Conservation (phyloP, 2,888 invertebrate species). For the Trimorus sp. region DNA sequence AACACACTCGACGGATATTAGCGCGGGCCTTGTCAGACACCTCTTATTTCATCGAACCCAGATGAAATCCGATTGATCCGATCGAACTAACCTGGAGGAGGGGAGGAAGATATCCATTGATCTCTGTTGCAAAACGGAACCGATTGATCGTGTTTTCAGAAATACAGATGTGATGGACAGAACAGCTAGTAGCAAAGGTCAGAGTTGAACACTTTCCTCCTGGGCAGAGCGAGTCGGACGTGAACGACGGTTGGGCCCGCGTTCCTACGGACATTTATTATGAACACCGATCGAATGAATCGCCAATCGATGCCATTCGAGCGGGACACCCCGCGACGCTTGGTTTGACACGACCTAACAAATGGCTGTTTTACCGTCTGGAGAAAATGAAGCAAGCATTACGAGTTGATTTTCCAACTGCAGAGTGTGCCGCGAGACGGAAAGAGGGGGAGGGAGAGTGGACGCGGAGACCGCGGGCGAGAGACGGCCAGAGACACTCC, state of each 20-base stretch:
- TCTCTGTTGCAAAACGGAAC: conserved; percentile 17
- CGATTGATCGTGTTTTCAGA: conserved; percentile 4
- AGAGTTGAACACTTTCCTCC: conserved; percentile 52
- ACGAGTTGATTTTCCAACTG: conserved; percentile 80
- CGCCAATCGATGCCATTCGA: conserved; percentile 80
- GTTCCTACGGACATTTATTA: conserved; percentile 65
- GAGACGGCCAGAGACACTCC: conserved; percentile 67
- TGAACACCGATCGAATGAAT: conserved; percentile 78
- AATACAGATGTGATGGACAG: conserved; percentile 14
- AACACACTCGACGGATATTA: conserved; percentile 43
- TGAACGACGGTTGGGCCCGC: conserved; percentile 52
- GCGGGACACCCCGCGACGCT: conserved; percentile 78
- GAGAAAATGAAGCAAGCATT: conserved; percentile 82
- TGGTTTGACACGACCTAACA: conserved; percentile 80
- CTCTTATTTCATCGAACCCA: too few species aligned
- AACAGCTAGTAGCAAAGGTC: conserved; percentile 45
- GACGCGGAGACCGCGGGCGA: conserved; percentile 52
- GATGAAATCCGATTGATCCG: too few species aligned
- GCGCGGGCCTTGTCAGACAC: background rate
- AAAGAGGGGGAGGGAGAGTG: conserved; percentile 60
- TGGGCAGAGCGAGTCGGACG: conserved; percentile 49
- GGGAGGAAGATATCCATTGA: conserved; percentile 33
- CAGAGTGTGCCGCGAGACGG: conserved; percentile 59
- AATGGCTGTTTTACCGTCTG: conserved; percentile 81
- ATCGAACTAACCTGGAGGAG: conserved; percentile 10